Percentiles rank a stretch among this genome's conserved stretches.
phyloP scores from a whole-genome alignment of 2,888 invertebrate genomes.

The Charanyca ferruginea region DNA sequence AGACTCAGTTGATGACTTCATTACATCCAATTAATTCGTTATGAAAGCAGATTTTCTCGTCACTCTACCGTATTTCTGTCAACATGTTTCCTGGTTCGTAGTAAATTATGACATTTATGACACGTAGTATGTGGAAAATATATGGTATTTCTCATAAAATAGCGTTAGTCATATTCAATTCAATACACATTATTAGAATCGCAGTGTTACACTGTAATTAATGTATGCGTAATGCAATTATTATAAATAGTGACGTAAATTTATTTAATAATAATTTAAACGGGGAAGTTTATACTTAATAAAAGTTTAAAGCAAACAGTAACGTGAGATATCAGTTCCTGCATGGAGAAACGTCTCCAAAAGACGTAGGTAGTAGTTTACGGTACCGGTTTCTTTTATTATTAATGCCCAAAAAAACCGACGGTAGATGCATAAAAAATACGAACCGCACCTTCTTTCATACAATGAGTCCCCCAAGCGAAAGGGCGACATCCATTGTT shows the following conservation, averaged over 20 bases:
- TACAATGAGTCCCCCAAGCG: slow-evolving; percentile 75
- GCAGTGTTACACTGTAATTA: slow-evolving; percentile 10
- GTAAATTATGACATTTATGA: slow-evolving; percentile 43
- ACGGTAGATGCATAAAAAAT: slow-evolving; percentile 69
- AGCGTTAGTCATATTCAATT: slow-evolving; percentile 40
- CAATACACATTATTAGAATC: slow-evolving; percentile 16
- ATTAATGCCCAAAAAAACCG: slow-evolving; percentile 62
- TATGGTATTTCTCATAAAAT: slow-evolving; percentile 32
- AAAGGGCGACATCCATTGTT: slow-evolving; percentile 85
- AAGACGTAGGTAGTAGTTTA: slow-evolving; percentile 61
- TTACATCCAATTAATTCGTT: slow-evolving; percentile 60
- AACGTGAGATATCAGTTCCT: slow-evolving; percentile 48
- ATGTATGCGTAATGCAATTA: slow-evolving; percentile 19
- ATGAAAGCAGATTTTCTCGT: slow-evolving; percentile 58
- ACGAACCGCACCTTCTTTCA: slow-evolving; percentile 70
- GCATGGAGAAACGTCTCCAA: slow-evolving; percentile 48
- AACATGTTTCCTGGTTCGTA: slow-evolving; percentile 50
- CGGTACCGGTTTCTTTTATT: slow-evolving; percentile 64
- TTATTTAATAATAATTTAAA: background rate
- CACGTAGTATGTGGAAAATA: slow-evolving; percentile 43
- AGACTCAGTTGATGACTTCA: slow-evolving; percentile 53
- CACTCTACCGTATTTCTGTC: slow-evolving; percentile 42
- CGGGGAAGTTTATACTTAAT: slow-evolving; percentile 17
- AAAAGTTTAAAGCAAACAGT: slow-evolving; percentile 26
- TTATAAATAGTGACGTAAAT: slow-evolving; percentile 12